phyloP scores from a whole-genome alignment of 2,888 invertebrate species.

The Cephus nigrinus region DNA sequence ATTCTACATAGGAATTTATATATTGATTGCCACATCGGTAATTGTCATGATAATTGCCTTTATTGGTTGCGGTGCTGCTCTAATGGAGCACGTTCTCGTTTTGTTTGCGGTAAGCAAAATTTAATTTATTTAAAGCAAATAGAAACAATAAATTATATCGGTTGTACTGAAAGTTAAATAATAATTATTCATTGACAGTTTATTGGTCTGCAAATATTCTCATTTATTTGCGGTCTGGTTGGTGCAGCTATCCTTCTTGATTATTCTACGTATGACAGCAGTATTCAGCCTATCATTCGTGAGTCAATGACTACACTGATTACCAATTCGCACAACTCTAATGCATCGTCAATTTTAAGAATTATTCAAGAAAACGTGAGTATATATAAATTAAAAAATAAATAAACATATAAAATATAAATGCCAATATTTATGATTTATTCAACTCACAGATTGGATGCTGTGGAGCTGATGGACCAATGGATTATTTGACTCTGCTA shows the following conservation, averaged over 20 bases:
- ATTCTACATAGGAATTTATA: constrained; percentile 87
- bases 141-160: neutral
- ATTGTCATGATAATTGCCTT: constrained; percentile 82
- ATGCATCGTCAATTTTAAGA: constrained; percentile 75
- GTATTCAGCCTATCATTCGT: constrained; percentile 81
- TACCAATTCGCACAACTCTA: constrained; percentile 79
- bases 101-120: constrained; percentile 75
- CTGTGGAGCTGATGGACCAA: constrained; percentile 88
- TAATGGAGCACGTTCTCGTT: constrained; percentile 79
- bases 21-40: constrained; percentile 79
- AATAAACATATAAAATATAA: neutral
- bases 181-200: constrained; percentile 70
- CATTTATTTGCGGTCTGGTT: constrained; percentile 77
- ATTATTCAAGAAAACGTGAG: constrained; percentile 88
- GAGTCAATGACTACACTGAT: constrained; percentile 79
- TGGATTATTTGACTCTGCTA: constrained; percentile 81
- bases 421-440: constrained; percentile 9
- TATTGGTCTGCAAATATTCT: constrained; percentile 77
- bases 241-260: constrained; percentile 83
- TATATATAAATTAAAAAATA: constrained; percentile 26
- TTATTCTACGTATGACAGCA: constrained; percentile 84
- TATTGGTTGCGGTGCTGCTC: constrained; percentile 84
- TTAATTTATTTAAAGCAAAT: neutral
- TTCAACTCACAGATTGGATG: constrained; percentile 78
- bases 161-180: constrained; percentile 3